Evolutionary conservation across 2,797 vertebrate species (phyloP), one percentile per base, ranked within the genome.

Genomic region (Lepus oiostolus): DNA sequence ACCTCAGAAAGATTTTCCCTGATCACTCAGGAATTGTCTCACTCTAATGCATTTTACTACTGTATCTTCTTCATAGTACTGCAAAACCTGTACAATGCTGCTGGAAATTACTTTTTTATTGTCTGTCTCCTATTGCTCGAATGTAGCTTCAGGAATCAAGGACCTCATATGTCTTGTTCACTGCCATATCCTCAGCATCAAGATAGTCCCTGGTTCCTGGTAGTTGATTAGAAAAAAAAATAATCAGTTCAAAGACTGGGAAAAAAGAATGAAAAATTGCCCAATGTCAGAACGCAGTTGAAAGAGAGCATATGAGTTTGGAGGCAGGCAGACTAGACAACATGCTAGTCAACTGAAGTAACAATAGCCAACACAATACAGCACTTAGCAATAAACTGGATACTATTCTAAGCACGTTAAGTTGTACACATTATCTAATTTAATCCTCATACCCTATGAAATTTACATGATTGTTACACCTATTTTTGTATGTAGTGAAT

Each of bases 401-500:
- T 76, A 65, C 9, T 42, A 10, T 47, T 70, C 67, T 91, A 74
- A 76, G 54, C 4, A 68, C 17, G 83, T 68, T 32, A 60, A 79
- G 28, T 77, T 35, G 42, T 68, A 13, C 63, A 24, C 16, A 63
- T 81, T 70, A 91, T 52, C 68, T 85, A 28, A 91, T 81, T 65
- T 28, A 88, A 81, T 88, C 16, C 16, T 68, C 35, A 68, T n/a
- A 54, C 47, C 62, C 82, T 90, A 26, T 68, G 30, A 94, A 62
- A 21, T 16, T 68, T 17, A 35, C 35, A 42, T 1, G 21, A n/a
- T 83, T 93, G 68, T 74, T 79, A 62, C 30, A 9, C 24, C 10
- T 4, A 50, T 84, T 75, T 42, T 42, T 86, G 47, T 68, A 97
- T 90, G 58, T 62, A 62, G 80, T 35, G 7, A 90, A 90, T 79